phyloP scores from a whole-genome alignment of 2,888 invertebrate genomes.

The Elysia crispata region DNA sequence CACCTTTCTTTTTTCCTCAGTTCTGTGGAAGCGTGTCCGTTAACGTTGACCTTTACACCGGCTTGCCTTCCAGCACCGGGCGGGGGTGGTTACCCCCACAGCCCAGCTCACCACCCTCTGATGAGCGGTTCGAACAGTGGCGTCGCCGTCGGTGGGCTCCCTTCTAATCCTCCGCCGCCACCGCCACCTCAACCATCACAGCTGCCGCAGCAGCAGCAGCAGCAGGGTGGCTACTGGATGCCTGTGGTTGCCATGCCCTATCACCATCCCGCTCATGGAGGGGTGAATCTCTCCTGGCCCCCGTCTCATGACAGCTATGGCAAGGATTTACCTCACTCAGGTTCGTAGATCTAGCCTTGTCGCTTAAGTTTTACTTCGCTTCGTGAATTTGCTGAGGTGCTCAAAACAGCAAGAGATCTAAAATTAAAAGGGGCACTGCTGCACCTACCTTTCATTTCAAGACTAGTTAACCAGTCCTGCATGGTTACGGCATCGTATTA shows the following conservation, averaged over 20 bases:
- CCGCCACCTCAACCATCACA: background rate
- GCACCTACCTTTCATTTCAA: no score
- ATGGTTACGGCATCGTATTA: no score
- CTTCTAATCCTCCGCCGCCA: no score
- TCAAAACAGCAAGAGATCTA: no score
- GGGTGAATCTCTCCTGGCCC: constrained; percentile 67
- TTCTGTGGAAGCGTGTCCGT: no score
- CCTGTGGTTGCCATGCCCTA: constrained; percentile 63
- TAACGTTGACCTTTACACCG: background rate
- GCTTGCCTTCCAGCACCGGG: background rate
- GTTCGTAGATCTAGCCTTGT: constrained; percentile 25
- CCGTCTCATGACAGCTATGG: constrained; percentile 69
- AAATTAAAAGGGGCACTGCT: no score
- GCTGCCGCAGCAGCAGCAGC: background rate
- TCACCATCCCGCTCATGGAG: constrained; percentile 58
- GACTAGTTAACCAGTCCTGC: no score
- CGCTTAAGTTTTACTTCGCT: no score
- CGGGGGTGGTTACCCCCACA: constrained; percentile 9
- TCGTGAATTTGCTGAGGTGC: no score
- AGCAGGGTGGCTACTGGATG: constrained; percentile 49
- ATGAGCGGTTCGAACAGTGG: background rate
- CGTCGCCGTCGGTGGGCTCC: background rate
- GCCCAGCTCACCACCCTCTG: background rate
- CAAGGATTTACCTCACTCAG: constrained; percentile 66
- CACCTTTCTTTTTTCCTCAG: no score